These are phyloP conservation scores for Drosophila maculinotata DNA, from an alignment of 2,888 invertebrate species.

Conservation along the genomic window DNA sequence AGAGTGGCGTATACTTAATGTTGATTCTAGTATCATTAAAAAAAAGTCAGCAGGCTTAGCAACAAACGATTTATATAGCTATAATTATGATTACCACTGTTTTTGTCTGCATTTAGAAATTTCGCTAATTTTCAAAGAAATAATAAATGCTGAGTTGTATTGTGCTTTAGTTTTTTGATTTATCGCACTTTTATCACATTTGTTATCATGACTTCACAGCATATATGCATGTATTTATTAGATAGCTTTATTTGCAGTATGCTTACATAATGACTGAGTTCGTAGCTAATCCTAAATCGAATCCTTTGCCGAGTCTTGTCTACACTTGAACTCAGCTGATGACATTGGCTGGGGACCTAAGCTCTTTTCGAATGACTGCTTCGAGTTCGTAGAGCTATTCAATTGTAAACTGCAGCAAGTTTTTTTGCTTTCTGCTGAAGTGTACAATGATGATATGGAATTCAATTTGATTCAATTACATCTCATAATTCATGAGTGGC, in stretches of 20 bases:
- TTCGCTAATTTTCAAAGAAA: no score
- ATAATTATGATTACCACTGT: neutral
- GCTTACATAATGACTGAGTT: neutral
- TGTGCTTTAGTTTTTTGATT: no score
- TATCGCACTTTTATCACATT: no score
- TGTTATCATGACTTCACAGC: neutral
- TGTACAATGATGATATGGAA: conserved; percentile 12
- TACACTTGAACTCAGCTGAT: conserved; percentile 18
- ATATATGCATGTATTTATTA: conserved; percentile 1
- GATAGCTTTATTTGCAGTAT: conserved; percentile 5
- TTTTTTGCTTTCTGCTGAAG: conserved; percentile 8
- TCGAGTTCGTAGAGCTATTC: conserved; percentile 7
- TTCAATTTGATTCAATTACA: conserved; percentile 69
- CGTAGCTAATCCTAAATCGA: conserved; percentile 17
- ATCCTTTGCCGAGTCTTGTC: conserved; percentile 17
- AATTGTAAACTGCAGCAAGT: conserved; percentile 15
- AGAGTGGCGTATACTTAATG: conserved; percentile 60
- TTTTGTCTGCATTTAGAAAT: neutral
- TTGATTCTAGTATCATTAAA: conserved; percentile 52
- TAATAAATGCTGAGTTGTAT: no score
- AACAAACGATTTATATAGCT: neutral
- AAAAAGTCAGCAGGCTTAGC: conserved; percentile 9
- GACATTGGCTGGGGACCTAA: conserved; percentile 28
- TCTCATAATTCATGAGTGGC: conserved; percentile 75
- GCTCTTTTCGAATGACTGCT: conserved; percentile 24